These are phyloP conservation scores for Calypte anna DNA, from an alignment of 2,113 vertebrate species.

Conservation along the genomic window DNA sequence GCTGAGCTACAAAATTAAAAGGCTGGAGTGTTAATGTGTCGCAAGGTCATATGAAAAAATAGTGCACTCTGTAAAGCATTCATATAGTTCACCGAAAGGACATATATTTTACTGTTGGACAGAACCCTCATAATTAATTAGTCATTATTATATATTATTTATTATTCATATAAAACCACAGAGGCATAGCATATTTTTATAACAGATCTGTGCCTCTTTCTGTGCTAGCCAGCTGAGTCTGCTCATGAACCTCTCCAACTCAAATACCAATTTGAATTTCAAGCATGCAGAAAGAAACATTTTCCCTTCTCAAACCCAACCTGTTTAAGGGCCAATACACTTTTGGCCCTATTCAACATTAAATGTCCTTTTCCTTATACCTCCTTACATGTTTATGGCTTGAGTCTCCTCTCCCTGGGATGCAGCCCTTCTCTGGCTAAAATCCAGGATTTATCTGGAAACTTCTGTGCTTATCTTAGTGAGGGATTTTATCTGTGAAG, in stretches of 20 bases:
- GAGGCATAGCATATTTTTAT: background rate
- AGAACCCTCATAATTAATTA: background rate
- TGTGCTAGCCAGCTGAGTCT: background rate
- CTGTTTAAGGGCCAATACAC: background rate
- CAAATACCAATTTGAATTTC: constrained; percentile 42
- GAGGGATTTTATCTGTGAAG: background rate
- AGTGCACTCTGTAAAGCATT: background rate
- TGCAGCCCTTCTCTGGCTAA: background rate
- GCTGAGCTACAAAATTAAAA: background rate
- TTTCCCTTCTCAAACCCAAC: background rate
- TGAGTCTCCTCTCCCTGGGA: background rate
- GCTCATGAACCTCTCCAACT: background rate
- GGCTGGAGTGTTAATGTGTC: background rate
- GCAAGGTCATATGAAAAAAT: background rate
- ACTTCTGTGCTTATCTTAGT: background rate
- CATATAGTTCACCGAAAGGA: background rate
- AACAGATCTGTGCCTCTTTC: background rate
- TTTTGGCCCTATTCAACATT: background rate
- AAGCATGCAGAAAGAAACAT: background rate
- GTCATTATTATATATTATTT: background rate
- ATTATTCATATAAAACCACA: background rate
- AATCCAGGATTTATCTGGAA: background rate
- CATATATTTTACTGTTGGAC: background rate
- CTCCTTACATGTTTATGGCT: background rate
- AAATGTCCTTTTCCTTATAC: background rate